A percentile compares a stretch with the other conserved stretches of the same genome.
Conservation (phyloP, 37 sponge, comb jelly and placozoan genomes). For the Tethya wilhelma region DNA sequence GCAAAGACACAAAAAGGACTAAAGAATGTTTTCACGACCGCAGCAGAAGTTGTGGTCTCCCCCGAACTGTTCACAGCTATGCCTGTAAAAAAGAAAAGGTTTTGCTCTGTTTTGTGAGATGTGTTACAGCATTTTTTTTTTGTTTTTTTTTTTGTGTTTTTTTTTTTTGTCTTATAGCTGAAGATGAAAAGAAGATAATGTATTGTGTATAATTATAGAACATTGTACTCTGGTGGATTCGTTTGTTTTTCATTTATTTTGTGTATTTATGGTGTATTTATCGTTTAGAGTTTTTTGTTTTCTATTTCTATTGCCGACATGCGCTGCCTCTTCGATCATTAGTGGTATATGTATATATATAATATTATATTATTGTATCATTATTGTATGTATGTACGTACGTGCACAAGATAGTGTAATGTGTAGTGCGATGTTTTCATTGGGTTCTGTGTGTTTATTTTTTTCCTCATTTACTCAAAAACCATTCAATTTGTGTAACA, state of each 20-base stretch:
- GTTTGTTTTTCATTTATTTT: background rate
- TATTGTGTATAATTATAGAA: too few relatives aligned
- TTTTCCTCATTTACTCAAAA: too few relatives aligned
- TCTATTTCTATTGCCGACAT: background rate
- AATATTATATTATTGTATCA: too few relatives aligned
- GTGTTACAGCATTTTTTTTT: background rate
- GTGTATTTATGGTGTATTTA: background rate
- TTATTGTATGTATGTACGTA: too few relatives aligned
- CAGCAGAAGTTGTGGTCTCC: constrained; percentile 69
- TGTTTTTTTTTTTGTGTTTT: background rate
- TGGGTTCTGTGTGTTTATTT: too few relatives aligned
- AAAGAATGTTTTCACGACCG: constrained; percentile 84
- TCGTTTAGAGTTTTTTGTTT: background rate
- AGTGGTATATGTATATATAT: too few relatives aligned
- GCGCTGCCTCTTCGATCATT: too few relatives aligned
- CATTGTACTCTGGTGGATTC: background rate
- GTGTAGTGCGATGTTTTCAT: too few relatives aligned
- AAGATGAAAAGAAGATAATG: background rate
- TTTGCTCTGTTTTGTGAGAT: constrained; percentile 19
- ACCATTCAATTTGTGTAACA: too few relatives aligned
- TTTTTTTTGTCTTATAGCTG: background rate
- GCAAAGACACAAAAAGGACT: constrained; percentile 87
- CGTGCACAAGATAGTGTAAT: too few relatives aligned
- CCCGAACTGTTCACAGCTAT: constrained; percentile 53
- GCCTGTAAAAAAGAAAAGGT: constrained; percentile 21